Percentiles rank a stretch among this genome's conserved stretches.
These are phyloP conservation scores for Trachelus stipa DNA, from an alignment of 2,888 invertebrate species.

Conservation along the genomic window DNA sequence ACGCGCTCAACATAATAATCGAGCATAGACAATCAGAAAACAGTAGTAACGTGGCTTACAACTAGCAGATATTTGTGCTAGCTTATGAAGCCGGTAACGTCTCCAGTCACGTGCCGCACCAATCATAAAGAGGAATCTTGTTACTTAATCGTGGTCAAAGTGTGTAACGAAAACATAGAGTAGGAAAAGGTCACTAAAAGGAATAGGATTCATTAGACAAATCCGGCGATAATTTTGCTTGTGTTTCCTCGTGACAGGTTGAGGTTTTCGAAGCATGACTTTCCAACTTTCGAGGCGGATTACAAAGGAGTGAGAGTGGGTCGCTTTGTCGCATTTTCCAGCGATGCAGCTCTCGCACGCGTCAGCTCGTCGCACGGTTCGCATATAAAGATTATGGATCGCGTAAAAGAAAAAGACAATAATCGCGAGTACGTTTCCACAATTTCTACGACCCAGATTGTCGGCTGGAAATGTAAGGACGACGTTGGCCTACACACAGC, in stretches of 20 bases:
- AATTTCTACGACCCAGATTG: conserved; percentile 4
- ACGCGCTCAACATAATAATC: no score
- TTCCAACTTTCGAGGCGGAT: neutral
- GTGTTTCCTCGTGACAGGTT: neutral
- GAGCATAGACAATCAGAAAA: no score
- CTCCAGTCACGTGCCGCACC: no score
- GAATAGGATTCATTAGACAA: neutral
- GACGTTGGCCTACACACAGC: neutral
- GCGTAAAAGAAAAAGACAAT: neutral
- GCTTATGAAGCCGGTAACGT: no score
- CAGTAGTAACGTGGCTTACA: neutral
- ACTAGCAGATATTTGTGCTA: neutral
- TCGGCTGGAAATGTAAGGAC: neutral
- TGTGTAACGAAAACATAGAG: neutral
- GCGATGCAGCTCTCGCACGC: conserved; percentile 3
- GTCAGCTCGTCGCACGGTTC: neutral
- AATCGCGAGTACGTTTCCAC: neutral
- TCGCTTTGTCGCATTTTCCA: neutral
- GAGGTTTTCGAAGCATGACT: neutral
- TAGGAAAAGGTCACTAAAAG: neutral
- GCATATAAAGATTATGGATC: conserved; percentile 1
- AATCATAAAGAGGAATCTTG: no score
- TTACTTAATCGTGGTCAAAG: neutral
- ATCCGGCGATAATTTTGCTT: neutral
- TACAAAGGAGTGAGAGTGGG: neutral